Conservation (phyloP, 2,797 vertebrate genomes). For the Bucorvus abyssinicus region DNA sequence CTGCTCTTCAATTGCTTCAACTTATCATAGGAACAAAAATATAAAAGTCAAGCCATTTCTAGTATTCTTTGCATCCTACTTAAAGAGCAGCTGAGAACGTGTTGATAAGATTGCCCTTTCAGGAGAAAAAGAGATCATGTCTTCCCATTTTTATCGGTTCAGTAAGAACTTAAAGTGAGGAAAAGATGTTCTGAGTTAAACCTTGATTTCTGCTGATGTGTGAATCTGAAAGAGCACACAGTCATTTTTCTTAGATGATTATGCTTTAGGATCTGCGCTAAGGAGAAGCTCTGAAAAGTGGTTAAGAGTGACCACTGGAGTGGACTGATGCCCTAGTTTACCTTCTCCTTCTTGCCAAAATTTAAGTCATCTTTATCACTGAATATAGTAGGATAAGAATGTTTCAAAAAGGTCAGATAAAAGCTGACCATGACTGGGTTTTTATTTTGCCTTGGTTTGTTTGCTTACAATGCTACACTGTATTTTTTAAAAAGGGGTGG, state of each 20-base stretch:
- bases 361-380: background rate
- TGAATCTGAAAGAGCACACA: background rate
- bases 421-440: rapidly evolving
- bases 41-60: background rate
- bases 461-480: background rate
- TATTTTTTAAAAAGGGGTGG: background rate
- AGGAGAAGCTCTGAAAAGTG: background rate
- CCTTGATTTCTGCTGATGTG: background rate
- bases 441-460: background rate
- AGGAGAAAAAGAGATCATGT: background rate
- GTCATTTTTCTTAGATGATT: background rate
- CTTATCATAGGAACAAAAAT: no score
- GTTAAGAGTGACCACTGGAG: no score
- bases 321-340: background rate
- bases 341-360: background rate
- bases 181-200: background rate
- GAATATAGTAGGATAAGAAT: background rate
- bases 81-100: background rate
- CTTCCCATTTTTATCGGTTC: background rate
- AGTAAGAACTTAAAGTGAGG: background rate
- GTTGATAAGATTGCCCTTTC: background rate
- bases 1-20: no score
- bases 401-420: background rate
- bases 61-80: background rate
- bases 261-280: background rate